Evolutionary conservation across 1,140 invertebrate genomes (phyloP).

Genomic region (Lordiphosa collinella): DNA sequence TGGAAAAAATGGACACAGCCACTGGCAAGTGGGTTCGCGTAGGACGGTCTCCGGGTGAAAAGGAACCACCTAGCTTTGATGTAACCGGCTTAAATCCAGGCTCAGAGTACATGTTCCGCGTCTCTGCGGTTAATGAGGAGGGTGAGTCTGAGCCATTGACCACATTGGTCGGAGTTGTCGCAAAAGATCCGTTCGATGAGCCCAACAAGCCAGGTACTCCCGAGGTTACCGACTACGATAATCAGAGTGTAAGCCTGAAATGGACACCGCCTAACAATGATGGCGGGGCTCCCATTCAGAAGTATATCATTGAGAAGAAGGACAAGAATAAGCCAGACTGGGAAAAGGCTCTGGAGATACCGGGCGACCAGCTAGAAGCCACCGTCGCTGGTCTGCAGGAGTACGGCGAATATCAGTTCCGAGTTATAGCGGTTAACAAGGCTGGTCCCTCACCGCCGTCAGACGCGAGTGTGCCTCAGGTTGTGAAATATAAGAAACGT

Average conservation of each 20-base stretch:
- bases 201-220: slow-evolving; percentile 93
- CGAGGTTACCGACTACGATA: slow-evolving; percentile 95
- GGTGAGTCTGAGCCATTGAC: slow-evolving; percentile 96
- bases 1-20: slow-evolving; percentile 95
- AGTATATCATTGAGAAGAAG: slow-evolving; percentile 99
- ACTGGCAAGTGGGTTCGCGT: slow-evolving; percentile 95
- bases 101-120: slow-evolving; percentile 97
- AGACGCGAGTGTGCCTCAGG: slow-evolving; percentile 94
- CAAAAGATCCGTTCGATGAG: slow-evolving; percentile 98
- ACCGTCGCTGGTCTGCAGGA: slow-evolving; percentile 94
- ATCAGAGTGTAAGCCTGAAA: slow-evolving; percentile 94
- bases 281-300: slow-evolving; percentile 96
- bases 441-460: slow-evolving; percentile 96
- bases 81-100: slow-evolving; percentile 93
- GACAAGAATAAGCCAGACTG: slow-evolving; percentile 93
- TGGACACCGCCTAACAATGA: slow-evolving; percentile 95
- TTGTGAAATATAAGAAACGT: slow-evolving; percentile 93
- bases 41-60: slow-evolving; percentile 86
- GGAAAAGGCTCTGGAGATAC: slow-evolving; percentile 94
- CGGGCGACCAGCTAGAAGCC: slow-evolving; percentile 87
- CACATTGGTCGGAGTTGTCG: slow-evolving; percentile 90
- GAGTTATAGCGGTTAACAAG: slow-evolving; percentile 97
- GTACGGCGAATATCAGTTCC: slow-evolving; percentile 96
- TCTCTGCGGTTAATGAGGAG: slow-evolving; percentile 96
- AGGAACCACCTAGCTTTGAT: slow-evolving; percentile 89